phyloP scores from a whole-genome alignment of 2,888 invertebrate species.

The Mythimna loreyi region DNA sequence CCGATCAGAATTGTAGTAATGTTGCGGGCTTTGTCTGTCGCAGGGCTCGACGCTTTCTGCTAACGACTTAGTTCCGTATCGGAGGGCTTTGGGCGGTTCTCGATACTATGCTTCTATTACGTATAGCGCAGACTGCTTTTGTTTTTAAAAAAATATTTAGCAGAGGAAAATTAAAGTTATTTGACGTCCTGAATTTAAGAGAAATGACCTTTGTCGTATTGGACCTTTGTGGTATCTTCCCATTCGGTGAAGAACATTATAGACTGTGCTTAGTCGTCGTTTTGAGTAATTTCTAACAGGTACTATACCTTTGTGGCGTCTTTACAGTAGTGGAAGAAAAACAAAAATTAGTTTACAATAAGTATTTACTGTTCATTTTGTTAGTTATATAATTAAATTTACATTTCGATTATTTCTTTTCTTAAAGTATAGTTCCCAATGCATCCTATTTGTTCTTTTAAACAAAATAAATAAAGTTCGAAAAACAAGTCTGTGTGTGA shows the following conservation, averaged over 20 bases:
- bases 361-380: background rate
- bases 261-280: background rate
- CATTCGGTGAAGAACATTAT: background rate
- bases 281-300: background rate
- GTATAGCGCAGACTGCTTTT: slow-evolving; percentile 8
- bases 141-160: background rate
- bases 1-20: slow-evolving; percentile 19
- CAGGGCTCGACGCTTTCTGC: slow-evolving; percentile 61
- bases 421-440: slow-evolving; percentile 35
- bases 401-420: background rate
- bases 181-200: background rate
- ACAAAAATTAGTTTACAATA: background rate
- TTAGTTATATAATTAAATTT: slow-evolving; percentile 10
- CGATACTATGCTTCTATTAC: slow-evolving; percentile 39
- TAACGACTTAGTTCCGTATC: slow-evolving; percentile 76
- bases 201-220: too few species aligned
- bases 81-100: slow-evolving; percentile 70
- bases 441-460: slow-evolving; percentile 18
- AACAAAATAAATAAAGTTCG: slow-evolving; percentile 43
- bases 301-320: background rate
- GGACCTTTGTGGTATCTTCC: too few species aligned
- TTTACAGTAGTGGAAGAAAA: background rate
- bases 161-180: background rate
- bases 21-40: slow-evolving; percentile 44
- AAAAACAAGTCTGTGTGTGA: slow-evolving; percentile 38